A percentile compares a stretch with the other conserved stretches of the same genome.
Conservation (phyloP, 2,888 invertebrate genomes). For the Nowickia ferox region DNA sequence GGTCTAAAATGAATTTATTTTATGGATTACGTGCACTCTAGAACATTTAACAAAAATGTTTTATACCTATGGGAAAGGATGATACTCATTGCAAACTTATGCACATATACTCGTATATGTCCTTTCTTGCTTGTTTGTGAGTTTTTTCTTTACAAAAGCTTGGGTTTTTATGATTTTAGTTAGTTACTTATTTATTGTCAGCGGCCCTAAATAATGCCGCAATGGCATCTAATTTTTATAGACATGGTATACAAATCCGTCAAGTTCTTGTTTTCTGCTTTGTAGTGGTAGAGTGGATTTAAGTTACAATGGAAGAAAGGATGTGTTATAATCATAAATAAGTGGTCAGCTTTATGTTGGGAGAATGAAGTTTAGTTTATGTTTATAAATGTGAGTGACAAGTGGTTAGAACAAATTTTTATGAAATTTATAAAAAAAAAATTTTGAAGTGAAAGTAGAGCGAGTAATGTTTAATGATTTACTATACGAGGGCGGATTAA, state of each 20-base stretch:
- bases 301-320: constrained; percentile 1
- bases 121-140: neutral
- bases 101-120: neutral
- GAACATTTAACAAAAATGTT: constrained; percentile 63
- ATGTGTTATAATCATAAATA: constrained; percentile 20
- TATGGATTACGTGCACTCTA: constrained; percentile 68
- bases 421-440: neutral
- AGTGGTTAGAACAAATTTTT: constrained; percentile 12
- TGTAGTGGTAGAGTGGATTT: constrained; percentile 30
- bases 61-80: constrained; percentile 48
- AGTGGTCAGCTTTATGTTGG: constrained; percentile 27
- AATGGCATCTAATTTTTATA: constrained; percentile 38
- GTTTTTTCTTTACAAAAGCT: constrained; percentile 1
- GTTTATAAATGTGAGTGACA: constrained; percentile 10
- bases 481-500: no score
- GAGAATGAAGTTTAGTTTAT: neutral
- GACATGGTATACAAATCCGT: constrained; percentile 41
- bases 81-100: constrained; percentile 13
- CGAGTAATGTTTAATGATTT: no score
- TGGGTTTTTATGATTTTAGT: constrained; percentile 25
- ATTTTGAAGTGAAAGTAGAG: no score
- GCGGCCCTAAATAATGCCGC: constrained; percentile 36
- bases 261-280: neutral
- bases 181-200: constrained; percentile 56
- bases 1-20: constrained; percentile 65